phyloP scores from a whole-genome alignment of 1,140 invertebrate genomes.

The Drosophila baimaii region DNA sequence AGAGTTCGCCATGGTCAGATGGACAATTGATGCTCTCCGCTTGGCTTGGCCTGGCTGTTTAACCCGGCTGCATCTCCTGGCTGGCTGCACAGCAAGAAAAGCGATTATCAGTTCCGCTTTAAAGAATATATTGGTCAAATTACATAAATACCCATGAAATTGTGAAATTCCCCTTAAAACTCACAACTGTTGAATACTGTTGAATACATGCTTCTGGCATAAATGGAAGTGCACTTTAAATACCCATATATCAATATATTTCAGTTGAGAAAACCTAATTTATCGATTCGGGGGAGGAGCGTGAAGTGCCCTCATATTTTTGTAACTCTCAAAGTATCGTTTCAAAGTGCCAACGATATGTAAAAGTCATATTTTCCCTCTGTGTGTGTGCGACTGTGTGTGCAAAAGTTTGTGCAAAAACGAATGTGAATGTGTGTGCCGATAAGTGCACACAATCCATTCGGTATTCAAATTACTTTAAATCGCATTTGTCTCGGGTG shows the following conservation, averaged over 20 bases:
- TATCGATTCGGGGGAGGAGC: background rate
- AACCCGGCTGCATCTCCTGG: slow-evolving; percentile 54
- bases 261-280: background rate
- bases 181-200: background rate
- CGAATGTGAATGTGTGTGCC: slow-evolving; percentile 42
- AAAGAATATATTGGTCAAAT: background rate
- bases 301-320: background rate
- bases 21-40: slow-evolving; percentile 72
- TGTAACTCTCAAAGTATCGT: slow-evolving; percentile 4
- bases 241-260: background rate
- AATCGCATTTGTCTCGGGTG: slow-evolving; percentile 79
- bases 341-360: slow-evolving; percentile 2
- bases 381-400: slow-evolving; percentile 10
- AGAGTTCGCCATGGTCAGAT: slow-evolving; percentile 62
- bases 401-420: slow-evolving; percentile 21
- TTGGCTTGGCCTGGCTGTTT: slow-evolving; percentile 60
- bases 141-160: background rate
- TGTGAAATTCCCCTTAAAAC: background rate
- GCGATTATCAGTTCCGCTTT: background rate
- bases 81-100: slow-evolving; percentile 4
- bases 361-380: slow-evolving; percentile 18
- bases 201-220: no score
- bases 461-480: slow-evolving; percentile 81
- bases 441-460: slow-evolving; percentile 80
- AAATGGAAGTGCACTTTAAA: slow-evolving; percentile 5